These are phyloP conservation scores for Ctenopoma multispine DNA, from an alignment of 2,797 vertebrate species.

Conservation along the genomic window DNA sequence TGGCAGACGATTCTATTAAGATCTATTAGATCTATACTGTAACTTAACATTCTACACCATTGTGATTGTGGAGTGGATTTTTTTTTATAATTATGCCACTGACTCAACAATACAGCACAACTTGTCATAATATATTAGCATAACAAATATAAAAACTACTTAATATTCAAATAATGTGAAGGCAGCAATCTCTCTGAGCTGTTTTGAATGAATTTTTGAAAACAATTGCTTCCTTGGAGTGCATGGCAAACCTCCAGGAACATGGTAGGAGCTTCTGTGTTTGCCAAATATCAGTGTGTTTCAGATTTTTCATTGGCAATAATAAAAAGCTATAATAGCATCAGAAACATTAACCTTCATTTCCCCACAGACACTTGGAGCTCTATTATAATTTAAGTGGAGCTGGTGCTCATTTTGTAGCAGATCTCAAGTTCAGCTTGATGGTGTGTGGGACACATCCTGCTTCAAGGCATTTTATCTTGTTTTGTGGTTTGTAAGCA, in stretches of 20 bases:
- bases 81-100: neutral
- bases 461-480: conserved; percentile 40
- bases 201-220: conserved; percentile 14
- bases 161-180: no score
- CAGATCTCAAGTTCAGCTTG: conserved; percentile 38
- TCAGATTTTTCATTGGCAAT: conserved; percentile 43
- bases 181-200: neutral
- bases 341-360: conserved; percentile 61
- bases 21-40: neutral
- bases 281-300: conserved; percentile 29
- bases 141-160: neutral
- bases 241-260: conserved; percentile 27
- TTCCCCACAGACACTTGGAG: conserved; percentile 42
- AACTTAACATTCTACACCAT: neutral
- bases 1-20: no score
- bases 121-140: neutral
- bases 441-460: conserved; percentile 39
- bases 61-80: conserved; percentile 3
- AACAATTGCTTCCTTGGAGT: conserved; percentile 12
- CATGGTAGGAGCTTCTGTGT: conserved; percentile 18
- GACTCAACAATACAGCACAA: neutral
- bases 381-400: conserved; percentile 32
- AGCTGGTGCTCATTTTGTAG: conserved; percentile 44
- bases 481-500: conserved; percentile 38
- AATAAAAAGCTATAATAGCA: conserved; percentile 48